Percentiles rank a stretch among this genome's conserved stretches.
phyloP scores from a whole-genome alignment of 2,888 invertebrate species.

The Melanotus villosus region DNA sequence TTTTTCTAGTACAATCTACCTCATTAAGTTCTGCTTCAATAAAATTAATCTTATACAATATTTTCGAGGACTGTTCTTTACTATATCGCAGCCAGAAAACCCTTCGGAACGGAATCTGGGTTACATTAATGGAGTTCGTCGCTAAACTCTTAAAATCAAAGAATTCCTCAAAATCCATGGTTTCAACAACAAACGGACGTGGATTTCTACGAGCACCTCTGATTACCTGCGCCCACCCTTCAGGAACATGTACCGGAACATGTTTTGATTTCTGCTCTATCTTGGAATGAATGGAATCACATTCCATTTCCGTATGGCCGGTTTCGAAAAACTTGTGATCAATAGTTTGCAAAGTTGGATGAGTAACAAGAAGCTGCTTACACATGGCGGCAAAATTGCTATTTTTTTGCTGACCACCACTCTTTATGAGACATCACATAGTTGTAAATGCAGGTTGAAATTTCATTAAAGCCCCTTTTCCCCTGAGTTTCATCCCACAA shows the following conservation, averaged over 20 bases:
- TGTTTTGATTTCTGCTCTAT: no score
- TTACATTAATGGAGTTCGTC: background rate
- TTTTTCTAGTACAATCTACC: conserved; percentile 36
- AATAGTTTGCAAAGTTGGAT: no score
- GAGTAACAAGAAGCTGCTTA: no score
- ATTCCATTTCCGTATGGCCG: no score
- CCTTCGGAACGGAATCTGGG: conserved; percentile 23
- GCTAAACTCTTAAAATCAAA: conserved; percentile 41
- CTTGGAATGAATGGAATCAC: no score
- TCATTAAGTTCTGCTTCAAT: conserved; percentile 35
- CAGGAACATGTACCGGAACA: no score
- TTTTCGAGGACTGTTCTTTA: conserved; percentile 35
- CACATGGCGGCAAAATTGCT: no score
- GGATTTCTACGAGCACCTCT: conserved; percentile 46
- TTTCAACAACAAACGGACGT: conserved; percentile 43
- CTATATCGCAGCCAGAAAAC: conserved; percentile 42
- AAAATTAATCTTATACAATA: conserved; percentile 46
- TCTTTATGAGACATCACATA: conserved; percentile 47
- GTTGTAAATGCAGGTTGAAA: no score
- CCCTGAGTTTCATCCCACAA: conserved; percentile 58
- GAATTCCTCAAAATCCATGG: conserved; percentile 43
- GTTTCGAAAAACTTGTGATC: no score
- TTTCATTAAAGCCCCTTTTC: conserved; percentile 57
- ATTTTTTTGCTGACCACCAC: conserved; percentile 46
- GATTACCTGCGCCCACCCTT: no score